Conservation (phyloP, 2,113 vertebrate genomes). For the Eclectus roratus region DNA sequence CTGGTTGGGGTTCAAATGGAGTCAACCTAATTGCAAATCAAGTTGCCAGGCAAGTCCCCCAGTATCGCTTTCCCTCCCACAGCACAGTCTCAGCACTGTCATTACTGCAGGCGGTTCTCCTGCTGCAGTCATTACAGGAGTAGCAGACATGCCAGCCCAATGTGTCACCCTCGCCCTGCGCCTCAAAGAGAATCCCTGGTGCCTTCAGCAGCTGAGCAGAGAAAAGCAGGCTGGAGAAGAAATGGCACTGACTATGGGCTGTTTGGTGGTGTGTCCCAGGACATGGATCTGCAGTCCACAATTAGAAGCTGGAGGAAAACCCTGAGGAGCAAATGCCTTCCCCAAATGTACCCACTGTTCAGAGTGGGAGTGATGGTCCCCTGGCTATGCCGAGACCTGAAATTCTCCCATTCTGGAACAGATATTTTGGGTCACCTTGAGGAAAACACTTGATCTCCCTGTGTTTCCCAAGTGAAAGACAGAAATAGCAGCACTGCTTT, state of each 20-base stretch:
- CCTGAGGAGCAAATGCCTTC: not conserved
- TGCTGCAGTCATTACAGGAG: not conserved
- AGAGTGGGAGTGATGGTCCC: not conserved
- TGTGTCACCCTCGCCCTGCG: not conserved
- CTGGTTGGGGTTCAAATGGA: not conserved
- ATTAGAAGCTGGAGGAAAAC: not conserved
- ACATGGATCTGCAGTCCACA: not conserved
- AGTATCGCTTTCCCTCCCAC: not conserved
- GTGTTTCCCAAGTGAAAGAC: not conserved
- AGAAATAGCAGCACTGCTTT: slow-evolving; percentile 9
- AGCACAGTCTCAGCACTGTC: not conserved
- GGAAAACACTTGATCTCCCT: not conserved
- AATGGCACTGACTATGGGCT: accelerated
- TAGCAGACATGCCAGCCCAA: not conserved
- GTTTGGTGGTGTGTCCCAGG: not conserved
- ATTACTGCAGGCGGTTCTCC: not conserved
- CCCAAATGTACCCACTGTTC: not conserved
- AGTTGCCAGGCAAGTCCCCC: not conserved
- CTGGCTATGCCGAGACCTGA: not conserved
- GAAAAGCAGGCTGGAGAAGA: not conserved
- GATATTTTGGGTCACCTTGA: slow-evolving; percentile 2
- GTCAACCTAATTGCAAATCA: not conserved
- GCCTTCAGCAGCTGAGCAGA: not conserved
- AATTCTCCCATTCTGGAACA: not conserved
- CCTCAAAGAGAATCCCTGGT: not conserved